Percentiles rank a stretch among this genome's conserved stretches.
phyloP scores from a whole-genome alignment of 2,797 vertebrate species.

The Borostomias antarcticus region DNA sequence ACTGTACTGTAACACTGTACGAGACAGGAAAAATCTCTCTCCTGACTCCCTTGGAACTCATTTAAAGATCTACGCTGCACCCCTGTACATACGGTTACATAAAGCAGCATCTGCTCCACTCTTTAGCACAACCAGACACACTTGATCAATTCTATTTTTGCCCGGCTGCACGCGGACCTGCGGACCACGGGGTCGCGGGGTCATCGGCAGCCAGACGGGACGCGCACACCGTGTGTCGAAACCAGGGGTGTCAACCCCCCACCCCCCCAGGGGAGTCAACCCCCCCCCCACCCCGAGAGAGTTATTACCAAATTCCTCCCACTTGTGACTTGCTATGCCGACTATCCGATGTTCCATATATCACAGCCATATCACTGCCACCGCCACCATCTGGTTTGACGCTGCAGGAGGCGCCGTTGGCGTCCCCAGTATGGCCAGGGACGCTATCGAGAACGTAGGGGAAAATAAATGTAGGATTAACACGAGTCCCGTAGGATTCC shows the following conservation, averaged over 20 bases:
- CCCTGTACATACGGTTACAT: slow-evolving; percentile 55
- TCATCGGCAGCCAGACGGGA: neutral
- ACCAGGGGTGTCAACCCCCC: slow-evolving; percentile 44
- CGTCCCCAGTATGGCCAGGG: slow-evolving; percentile 58
- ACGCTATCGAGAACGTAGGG: slow-evolving; percentile 33
- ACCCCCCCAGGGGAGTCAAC: neutral
- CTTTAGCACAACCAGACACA: slow-evolving; percentile 41
- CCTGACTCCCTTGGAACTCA: neutral
- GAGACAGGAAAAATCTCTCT: neutral
- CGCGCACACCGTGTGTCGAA: slow-evolving; percentile 32
- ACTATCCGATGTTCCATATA: slow-evolving; percentile 44
- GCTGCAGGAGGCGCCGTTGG: slow-evolving; percentile 29
- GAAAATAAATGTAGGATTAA: slow-evolving; percentile 40
- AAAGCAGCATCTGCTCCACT: slow-evolving; percentile 74
- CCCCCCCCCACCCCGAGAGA: slow-evolving; percentile 13
- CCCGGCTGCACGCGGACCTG: slow-evolving; percentile 12
- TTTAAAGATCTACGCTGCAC: slow-evolving; percentile 41
- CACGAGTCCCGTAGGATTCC: slow-evolving; percentile 38
- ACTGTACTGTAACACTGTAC: slow-evolving; percentile 51
- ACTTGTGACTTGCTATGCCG: slow-evolving; percentile 8
- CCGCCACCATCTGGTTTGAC: slow-evolving; percentile 15
- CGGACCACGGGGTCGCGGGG: too few species aligned
- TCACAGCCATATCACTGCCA: slow-evolving; percentile 40
- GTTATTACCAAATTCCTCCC: slow-evolving; percentile 59
- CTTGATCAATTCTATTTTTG: slow-evolving; percentile 70